Percentiles rank a stretch among this genome's conserved stretches.
Evolutionary conservation across 1,140 invertebrate species (phyloP).

Genomic region (Dolichoris vasculosae): DNA sequence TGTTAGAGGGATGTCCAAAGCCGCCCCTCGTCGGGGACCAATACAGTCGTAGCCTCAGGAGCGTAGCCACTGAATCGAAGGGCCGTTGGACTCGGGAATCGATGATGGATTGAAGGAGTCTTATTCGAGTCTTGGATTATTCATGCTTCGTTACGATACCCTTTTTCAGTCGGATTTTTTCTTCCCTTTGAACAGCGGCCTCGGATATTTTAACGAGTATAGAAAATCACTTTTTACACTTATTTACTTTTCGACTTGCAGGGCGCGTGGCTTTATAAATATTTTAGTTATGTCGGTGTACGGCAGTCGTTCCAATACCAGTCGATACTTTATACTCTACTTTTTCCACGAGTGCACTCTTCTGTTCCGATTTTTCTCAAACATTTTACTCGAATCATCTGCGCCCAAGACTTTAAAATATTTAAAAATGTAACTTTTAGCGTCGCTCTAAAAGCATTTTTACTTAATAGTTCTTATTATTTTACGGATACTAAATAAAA

Average conservation of each 20-base stretch:
- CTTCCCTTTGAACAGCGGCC: not conserved
- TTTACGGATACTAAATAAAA: no score
- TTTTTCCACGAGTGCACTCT: no score
- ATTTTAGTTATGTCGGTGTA: not conserved
- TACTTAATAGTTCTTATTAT: no score
- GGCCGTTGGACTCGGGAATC: not conserved
- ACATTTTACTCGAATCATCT: no score
- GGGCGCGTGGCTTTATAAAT: not conserved
- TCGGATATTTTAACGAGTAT: not conserved
- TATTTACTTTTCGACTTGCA: not conserved
- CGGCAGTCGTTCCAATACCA: not conserved
- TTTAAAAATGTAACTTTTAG: no score
- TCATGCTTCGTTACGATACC: slow-evolving; percentile 38
- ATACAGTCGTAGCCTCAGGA: not conserved
- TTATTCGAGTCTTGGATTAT: slow-evolving; percentile 15
- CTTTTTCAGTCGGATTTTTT: not conserved
- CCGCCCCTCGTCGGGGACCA: not conserved
- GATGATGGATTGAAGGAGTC: slow-evolving; percentile 26
- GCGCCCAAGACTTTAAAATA: no score
- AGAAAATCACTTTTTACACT: slow-evolving; percentile 9
- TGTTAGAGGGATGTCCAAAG: slow-evolving; percentile 63
- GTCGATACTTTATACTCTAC: no score
- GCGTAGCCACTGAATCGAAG: not conserved
- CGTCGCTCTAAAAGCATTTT: no score
- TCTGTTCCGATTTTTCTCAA: no score